Evolutionary conservation across 2,888 invertebrate species (phyloP).

Genomic region (Drosophila lutescens): DNA sequence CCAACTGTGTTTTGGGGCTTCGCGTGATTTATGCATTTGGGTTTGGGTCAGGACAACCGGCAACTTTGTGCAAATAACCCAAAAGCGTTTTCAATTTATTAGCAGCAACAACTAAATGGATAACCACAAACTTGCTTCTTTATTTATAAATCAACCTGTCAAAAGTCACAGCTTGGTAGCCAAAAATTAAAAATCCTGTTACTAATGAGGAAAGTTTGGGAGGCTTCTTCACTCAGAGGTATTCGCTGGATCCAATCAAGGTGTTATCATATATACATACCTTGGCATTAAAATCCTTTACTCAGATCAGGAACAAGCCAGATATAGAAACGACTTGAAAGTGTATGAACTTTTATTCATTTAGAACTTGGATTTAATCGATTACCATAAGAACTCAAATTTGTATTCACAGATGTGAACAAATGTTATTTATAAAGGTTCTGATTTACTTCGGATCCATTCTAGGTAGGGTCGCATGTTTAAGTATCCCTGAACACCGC

Average conservation of each 20-base stretch:
- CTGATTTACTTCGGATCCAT: slow-evolving; percentile 6
- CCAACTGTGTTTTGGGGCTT: slow-evolving; percentile 47
- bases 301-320: too few species aligned
- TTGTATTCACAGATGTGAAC: too few species aligned
- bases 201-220: slow-evolving; percentile 27
- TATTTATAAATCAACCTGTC: slow-evolving; percentile 35
- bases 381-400: too few species aligned
- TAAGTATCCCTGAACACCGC: neutral
- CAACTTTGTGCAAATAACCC: slow-evolving; percentile 62
- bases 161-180: slow-evolving; percentile 23
- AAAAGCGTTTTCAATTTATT: slow-evolving; percentile 62
- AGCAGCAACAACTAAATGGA: slow-evolving; percentile 50
- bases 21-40: slow-evolving; percentile 74
- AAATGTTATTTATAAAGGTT: too few species aligned
- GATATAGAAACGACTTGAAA: too few species aligned
- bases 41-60: slow-evolving; percentile 48
- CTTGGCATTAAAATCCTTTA: too few species aligned
- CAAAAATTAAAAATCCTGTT: slow-evolving; percentile 25
- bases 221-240: slow-evolving; percentile 1
- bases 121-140: slow-evolving; percentile 27
- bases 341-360: too few species aligned
- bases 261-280: neutral
- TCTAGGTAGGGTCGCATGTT: slow-evolving; percentile 5
- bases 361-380: too few species aligned
- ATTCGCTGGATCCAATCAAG: slow-evolving; percentile 16